Base-by-base conservation (phyloP, 2,797 vertebrate genomes). In the Dendrocincla tyrannina region DNA sequence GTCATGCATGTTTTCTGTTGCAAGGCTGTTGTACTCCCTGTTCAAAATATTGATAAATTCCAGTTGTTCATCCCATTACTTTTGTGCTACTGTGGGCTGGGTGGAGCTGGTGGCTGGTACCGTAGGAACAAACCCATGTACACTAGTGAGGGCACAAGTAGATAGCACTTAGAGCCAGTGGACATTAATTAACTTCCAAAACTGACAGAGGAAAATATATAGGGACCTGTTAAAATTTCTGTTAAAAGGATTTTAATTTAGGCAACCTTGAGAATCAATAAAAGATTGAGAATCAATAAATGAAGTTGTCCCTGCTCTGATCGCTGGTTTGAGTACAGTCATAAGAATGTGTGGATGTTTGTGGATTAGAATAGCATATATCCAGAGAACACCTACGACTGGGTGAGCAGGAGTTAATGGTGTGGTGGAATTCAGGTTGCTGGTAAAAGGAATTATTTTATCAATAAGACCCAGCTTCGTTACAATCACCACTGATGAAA, bases 171-270 rank as follows among this genome's bases (percentile, higher is more conserved):
- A 47, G 47, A 96, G 33, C 28, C 64, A 93, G 92, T 92, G 94
- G 95, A 96, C 90, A 94, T 97, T 97, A 90, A 96, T 96, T 97
- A 96, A 97, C 85, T 98, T 98, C 95, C 12, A 82, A 81, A 93
- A 67, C 12, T 73, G 59, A 55, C 27, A 60, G 68, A 80, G 13
- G 22, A 75, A 88, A 84, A 85, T 78, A 53, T 24, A n/a, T 56
- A 50, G 17, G 13, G 6, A 33, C 37, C 35, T 91, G 46, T 85
- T 91, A 60, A 87, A 89, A 68, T 37, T 83, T 20, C 4, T 89
- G 35, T 94, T 92, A 86, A 64, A 92, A 95, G 94, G 47, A 66
- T 90, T 96, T 89, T 73, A 72, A 35, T 83, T 74, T 63, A 84
- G 74, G n/a, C 59, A 28, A 41, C 52, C 80, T 84, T 93, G 62